phyloP scores from a whole-genome alignment of 2,888 invertebrate species.

The Encarsia formosa region DNA sequence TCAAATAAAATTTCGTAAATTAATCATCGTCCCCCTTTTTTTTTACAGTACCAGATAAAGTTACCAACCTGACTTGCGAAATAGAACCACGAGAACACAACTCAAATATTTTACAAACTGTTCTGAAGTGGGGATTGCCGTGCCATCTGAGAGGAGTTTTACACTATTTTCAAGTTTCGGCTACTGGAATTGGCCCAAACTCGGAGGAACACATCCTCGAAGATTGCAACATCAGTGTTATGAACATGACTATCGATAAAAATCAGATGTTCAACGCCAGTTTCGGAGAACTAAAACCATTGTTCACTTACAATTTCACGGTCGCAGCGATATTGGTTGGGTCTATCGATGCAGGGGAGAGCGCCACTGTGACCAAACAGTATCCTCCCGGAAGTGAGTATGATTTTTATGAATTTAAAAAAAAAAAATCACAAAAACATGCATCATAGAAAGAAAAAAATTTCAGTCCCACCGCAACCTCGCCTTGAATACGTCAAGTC shows the following conservation, averaged over 20 bases:
- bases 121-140: conserved; percentile 39
- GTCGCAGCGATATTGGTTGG: conserved; percentile 34
- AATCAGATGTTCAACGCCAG: conserved; percentile 31
- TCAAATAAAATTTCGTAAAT: too few relatives aligned
- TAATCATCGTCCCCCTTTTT: not conserved
- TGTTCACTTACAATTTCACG: conserved; percentile 38
- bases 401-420: too few relatives aligned
- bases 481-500: conserved; percentile 36
- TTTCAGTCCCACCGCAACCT: conserved; percentile 41
- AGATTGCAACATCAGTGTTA: not conserved
- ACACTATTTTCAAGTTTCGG: conserved; percentile 35
- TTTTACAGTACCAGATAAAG: conserved; percentile 35
- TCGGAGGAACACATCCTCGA: conserved; percentile 24
- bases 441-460: not conserved
- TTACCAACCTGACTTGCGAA: conserved; percentile 31
- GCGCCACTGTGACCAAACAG: conserved; percentile 15
- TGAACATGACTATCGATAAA: conserved; percentile 21
- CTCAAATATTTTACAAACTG: conserved; percentile 35
- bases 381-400: conserved; percentile 45
- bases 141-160: conserved; percentile 40
- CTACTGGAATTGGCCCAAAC: conserved; percentile 31
- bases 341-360: conserved; percentile 29
- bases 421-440: not conserved
- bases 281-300: conserved; percentile 36
- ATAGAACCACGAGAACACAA: conserved; percentile 21